Evolutionary conservation across 64 coral and sea anemone genomes (phyloP).

Genomic region (Montipora cactus): DNA sequence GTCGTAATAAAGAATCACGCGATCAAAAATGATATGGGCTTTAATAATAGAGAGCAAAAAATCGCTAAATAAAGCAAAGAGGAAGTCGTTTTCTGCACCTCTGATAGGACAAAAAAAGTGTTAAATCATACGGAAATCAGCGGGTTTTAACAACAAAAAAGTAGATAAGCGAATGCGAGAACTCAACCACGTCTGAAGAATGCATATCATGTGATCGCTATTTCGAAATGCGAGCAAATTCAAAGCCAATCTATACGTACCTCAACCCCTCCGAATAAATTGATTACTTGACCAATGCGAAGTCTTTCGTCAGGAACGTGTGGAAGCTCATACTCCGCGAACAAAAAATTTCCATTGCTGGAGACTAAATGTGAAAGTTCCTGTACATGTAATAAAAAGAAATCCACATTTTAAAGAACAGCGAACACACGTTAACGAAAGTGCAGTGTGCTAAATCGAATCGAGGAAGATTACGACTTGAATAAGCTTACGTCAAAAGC

Average conservation of each 20-base stretch:
- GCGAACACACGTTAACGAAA: background rate
- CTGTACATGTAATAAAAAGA: slow-evolving; percentile 23
- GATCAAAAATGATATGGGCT: background rate
- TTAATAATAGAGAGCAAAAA: background rate
- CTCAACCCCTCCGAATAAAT: slow-evolving; percentile 94
- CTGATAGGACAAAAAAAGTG: background rate
- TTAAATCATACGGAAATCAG: slow-evolving; percentile 33
- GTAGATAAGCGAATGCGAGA: background rate
- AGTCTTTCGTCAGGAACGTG: slow-evolving; percentile 32
- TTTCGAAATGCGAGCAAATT: background rate
- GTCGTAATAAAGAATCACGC: background rate
- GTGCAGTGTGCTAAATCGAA: background rate
- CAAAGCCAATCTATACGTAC: slow-evolving; percentile 46
- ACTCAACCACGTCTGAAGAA: background rate
- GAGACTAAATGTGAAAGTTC: slow-evolving; percentile 55
- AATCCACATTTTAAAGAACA: background rate
- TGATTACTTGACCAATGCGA: slow-evolving; percentile 61
- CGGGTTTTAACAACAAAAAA: background rate
- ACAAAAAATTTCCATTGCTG: background rate
- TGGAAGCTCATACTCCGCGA: slow-evolving; percentile 24
- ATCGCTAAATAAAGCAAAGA: background rate
- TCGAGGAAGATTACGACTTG: background rate
- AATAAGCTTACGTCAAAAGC: background rate
- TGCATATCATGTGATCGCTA: background rate
- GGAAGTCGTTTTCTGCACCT: background rate